Base-by-base conservation (phyloP, 1,140 invertebrate species). In the Heliconius nattereri region DNA sequence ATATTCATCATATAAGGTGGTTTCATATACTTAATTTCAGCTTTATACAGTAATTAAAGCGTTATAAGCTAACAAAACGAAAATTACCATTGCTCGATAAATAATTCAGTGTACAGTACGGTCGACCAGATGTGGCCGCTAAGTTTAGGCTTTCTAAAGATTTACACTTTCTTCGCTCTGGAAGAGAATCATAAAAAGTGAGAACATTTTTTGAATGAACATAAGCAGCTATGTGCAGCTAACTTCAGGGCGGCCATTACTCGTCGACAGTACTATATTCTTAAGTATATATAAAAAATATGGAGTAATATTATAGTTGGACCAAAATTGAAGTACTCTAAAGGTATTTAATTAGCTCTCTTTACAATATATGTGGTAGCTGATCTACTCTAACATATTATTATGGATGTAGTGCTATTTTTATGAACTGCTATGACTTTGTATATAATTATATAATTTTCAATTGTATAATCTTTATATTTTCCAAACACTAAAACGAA, bases 291-390 rank as follows among this genome's bases (percentile, higher is more conserved):
- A 52, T 52, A 20, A 52, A 52, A 45, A 52, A 19, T 16, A 29
- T 66, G 9, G 26, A 29, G 3, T 60, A 60, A 23, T 45, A 11
- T 45, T 23, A 66, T 66, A 29, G 60, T 66, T 66, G 60, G 60
- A 66, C 60, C 60, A 66, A 37, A 72, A 72, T 13, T 37, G 35
- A 40, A 72, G 29, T 84, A 74, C 40, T 9, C 8, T 20, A 37
- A 45, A 72, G 19, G 29, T 72, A 72, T 72, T 32, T 81, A 84
- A 84, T 86, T 86, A 86, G 89, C 90, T 91, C 89, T 91, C 91
- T 92, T 90, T 85, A 86, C 78, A 86, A 82, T 75, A 79, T 76
- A 72, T 66, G 60, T 76, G 45, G 75, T 76, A 60, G 57, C 23
- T 76, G 3, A 71, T 49, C 6, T 45, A 76, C 23, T 76, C 35